Evolutionary conservation across 2,888 invertebrate genomes (phyloP).

Genomic region (Nephrotoma flavescens): DNA sequence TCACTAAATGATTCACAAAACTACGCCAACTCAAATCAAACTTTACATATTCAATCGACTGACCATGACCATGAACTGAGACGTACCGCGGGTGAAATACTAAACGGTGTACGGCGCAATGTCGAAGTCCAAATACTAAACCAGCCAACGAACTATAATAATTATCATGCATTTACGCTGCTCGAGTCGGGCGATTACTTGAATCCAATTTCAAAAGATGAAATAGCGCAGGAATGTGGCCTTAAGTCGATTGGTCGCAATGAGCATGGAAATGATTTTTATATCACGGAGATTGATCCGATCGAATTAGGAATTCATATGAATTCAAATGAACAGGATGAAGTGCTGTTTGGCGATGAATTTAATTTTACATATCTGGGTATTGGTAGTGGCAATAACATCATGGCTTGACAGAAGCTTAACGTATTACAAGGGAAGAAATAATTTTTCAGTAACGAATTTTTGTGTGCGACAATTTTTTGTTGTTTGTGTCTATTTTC

Average conservation of each 20-base stretch:
- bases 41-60: slow-evolving; percentile 11
- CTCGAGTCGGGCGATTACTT: slow-evolving; percentile 40
- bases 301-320: slow-evolving; percentile 32
- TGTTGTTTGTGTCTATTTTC: neutral
- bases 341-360: slow-evolving; percentile 30
- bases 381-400: slow-evolving; percentile 28
- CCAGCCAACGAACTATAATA: slow-evolving; percentile 2
- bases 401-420: slow-evolving; percentile 27
- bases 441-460: neutral
- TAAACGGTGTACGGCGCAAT: slow-evolving; percentile 41
- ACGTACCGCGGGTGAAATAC: slow-evolving; percentile 42
- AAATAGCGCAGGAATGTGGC: slow-evolving; percentile 64
- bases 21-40: neutral
- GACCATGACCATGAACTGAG: slow-evolving; percentile 33
- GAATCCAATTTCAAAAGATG: slow-evolving; percentile 59
- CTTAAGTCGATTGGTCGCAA: slow-evolving; percentile 35
- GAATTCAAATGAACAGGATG: slow-evolving; percentile 24
- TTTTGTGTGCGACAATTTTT: neutral
- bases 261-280: slow-evolving; percentile 18
- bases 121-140: slow-evolving; percentile 43
- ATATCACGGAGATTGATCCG: slow-evolving; percentile 31
- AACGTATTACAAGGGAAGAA: neutral
- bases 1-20: slow-evolving; percentile 5
- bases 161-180: slow-evolving; percentile 26
- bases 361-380: slow-evolving; percentile 33